Base-by-base conservation (phyloP, 2,797 vertebrate genomes). In the Gymnopithys bicolor region DNA sequence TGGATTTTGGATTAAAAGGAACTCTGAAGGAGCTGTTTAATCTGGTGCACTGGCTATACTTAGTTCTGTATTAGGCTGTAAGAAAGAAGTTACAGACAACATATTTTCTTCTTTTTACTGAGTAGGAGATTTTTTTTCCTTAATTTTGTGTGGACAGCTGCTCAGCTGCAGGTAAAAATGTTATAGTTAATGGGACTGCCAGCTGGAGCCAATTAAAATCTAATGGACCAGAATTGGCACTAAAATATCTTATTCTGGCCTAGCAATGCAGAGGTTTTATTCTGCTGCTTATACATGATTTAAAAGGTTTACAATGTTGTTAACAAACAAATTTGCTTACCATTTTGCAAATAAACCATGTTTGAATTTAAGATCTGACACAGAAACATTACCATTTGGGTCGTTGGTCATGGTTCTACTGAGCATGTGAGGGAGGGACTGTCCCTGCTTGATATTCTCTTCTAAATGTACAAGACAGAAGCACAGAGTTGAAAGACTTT, bases 121-220 rank as follows among this genome's bases (percentile, higher is more conserved):
- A 22, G 23, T 55, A 93, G 32, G 48, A 73, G 46, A 2, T 67
- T 68, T 80, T 90, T 90, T 94, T 94, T 95, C 73, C 41, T 90
- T 90, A 32, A 84, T 19, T 93, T 92, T 93, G 75, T 95, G 71
- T 94, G 83, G 83, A 96, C 93, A 95, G 94, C 95, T 97, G 91
- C 83, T 95, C 56, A 82, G 83, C 89, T 95, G 67, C 91, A 96
- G 95, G 95, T 96, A 58, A 94, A 93, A 91, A 71, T 35, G 30
- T 79, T 90, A 32, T 12, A 67, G 67, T 93, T 96, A 91, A 67
- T 91, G 85, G 74, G 80, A 49, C 70, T 94, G 59, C 91, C 94
- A 96, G 85, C 93, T 97, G 94, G 88, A 96, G 84, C 74, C 88
- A 94, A 92, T 95, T 97, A 97, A 92, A 95, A 83, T 94, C 92